Percentiles rank a stretch among this genome's conserved stretches.
These are phyloP conservation scores for Neosilurus hyrtlii DNA, from an alignment of 2,797 vertebrate species.

Conservation along the genomic window DNA sequence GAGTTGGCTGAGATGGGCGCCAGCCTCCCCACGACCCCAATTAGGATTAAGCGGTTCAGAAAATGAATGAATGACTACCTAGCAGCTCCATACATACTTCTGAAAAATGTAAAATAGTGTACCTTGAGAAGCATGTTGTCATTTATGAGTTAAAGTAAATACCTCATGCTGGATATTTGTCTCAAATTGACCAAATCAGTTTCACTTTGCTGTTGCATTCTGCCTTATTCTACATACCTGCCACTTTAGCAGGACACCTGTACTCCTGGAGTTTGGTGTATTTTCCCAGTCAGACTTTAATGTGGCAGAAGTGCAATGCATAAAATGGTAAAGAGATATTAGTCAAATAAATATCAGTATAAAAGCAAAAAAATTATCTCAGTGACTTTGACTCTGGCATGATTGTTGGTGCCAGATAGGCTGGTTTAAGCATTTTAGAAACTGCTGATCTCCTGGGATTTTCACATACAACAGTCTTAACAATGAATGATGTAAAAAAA, in stretches of 20 bases:
- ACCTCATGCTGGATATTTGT: neutral
- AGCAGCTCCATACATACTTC: too few relatives aligned
- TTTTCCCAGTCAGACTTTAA: too few relatives aligned
- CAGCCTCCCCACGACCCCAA: too few relatives aligned
- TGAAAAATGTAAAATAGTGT: neutral
- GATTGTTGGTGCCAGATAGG: neutral
- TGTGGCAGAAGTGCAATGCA: neutral
- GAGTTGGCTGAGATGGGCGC: too few relatives aligned
- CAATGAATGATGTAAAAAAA: neutral
- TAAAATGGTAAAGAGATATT: neutral
- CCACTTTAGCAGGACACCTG: neutral
- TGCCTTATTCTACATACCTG: conserved; percentile 1
- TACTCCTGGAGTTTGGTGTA: too few relatives aligned
- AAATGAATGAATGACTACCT: too few relatives aligned
- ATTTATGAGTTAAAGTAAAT: neutral
- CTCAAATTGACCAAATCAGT: neutral
- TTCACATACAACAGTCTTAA: neutral
- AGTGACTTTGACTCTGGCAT: neutral
- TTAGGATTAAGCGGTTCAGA: too few relatives aligned
- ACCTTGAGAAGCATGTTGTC: neutral
- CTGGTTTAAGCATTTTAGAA: neutral
- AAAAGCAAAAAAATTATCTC: neutral
- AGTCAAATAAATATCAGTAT: too few relatives aligned
- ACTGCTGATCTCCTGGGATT: neutral
- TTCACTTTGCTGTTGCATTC: neutral